Evolutionary conservation across 30 jellyfish, hydroid and myxozoan genomes (phyloP).

Genomic region (Chironex yamaguchii): DNA sequence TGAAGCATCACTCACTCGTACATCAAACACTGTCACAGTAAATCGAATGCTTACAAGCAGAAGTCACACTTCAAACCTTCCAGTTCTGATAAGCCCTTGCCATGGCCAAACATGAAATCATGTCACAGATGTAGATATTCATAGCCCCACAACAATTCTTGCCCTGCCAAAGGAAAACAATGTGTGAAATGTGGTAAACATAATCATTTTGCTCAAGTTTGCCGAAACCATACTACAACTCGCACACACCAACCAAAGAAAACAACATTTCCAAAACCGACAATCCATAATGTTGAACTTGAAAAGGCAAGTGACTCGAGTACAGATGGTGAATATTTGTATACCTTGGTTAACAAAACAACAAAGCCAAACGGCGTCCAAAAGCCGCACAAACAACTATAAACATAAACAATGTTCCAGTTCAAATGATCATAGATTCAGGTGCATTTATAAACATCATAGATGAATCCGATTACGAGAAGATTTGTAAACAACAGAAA

Average conservation of each 20-base stretch:
- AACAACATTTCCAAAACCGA: too few relatives aligned
- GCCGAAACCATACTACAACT: constrained; percentile 5
- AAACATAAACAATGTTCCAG: neutral
- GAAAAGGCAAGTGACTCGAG: neutral
- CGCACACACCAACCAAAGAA: neutral
- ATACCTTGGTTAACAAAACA: too few relatives aligned
- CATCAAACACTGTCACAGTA: too few relatives aligned
- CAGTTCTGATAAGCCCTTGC: neutral
- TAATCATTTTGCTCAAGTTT: constrained; percentile 41
- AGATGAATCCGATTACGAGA: constrained; percentile 10
- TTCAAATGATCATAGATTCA: neutral
- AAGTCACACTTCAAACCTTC: too few relatives aligned
- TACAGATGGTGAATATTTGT: constrained; percentile 19
- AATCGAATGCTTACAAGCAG: too few relatives aligned
- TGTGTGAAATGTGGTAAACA: constrained; percentile 15
- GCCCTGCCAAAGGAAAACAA: constrained; percentile 21
- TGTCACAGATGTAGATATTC: constrained; percentile 30
- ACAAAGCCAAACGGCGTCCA: neutral
- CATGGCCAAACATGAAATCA: neutral
- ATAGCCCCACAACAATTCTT: constrained; percentile 3
- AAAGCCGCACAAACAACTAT: constrained; percentile 2
- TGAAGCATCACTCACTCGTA: neutral
- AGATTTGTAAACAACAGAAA: neutral
- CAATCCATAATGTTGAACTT: neutral
- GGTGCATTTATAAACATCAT: constrained; percentile 2